Base-by-base conservation (phyloP, 1,140 invertebrate species). In the Hylaeus anthracinus region DNA sequence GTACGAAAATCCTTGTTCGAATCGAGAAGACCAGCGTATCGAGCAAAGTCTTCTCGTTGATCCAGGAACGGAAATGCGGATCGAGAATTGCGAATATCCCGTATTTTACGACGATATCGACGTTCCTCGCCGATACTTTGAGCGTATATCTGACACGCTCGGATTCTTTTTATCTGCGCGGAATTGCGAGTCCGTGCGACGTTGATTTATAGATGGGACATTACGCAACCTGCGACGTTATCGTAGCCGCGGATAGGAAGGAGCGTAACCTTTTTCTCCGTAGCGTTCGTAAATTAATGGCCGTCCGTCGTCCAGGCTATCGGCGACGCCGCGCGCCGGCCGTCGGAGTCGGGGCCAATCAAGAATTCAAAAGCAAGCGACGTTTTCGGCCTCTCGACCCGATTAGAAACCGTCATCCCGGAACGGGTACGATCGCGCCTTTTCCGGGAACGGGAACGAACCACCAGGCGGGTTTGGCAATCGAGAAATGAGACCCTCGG, bases 201-300 rank as follows among this genome's bases (percentile, higher is more conserved):
- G 43, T 56, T 71, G 48, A 56, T 71, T 71, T 56, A 56, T 26
- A 56, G 51, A 26, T 45, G 51, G 69, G 37, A 55, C 69, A 56
- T 71, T 71, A 56, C 69, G 51, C 48, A 67, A 67, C 3, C 6
- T 41, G 10, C 26, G 45, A 67, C 65, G 65, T 67, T 67, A 67
- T 67, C 65, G n/a, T 8, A 5, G 2, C 39, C 61, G 45, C 45
- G 43, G 26, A 63, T 6, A 63, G 45, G 43, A 67, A 67, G 65
- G 65, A 67, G 65, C 65, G 43, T 26, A 10, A 45, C 15, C 45
- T 26, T 67, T 53, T 67, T 51, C 65, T 67, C 48, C 15, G 45
- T 12, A 10, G 10, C 43, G 5, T 14, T 51, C 65, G 43, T 37
- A 48, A 67, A 67, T 67, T 67, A 67, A 51, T 53, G 65, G 65